Conservation (phyloP, 2,888 invertebrate genomes). For the Erebia aethiops region DNA sequence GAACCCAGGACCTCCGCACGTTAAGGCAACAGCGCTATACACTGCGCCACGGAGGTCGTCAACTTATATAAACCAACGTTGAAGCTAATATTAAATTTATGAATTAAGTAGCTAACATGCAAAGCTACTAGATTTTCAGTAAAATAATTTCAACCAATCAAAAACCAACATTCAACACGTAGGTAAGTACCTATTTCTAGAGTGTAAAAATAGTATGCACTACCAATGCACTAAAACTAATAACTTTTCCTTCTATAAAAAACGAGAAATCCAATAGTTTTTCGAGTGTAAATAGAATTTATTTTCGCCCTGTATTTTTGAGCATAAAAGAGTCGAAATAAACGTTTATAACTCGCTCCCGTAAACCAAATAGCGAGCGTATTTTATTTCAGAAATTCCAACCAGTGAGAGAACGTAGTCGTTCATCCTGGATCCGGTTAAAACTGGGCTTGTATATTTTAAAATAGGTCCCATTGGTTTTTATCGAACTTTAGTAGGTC, state of each 20-base stretch:
- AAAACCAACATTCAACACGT: not conserved
- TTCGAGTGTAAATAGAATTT: slow-evolving; percentile 14
- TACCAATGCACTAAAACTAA: not conserved
- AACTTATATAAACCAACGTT: too few species aligned
- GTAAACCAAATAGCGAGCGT: slow-evolving; percentile 11
- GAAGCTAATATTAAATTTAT: not conserved
- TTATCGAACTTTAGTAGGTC: not conserved
- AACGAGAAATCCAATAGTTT: slow-evolving; percentile 14
- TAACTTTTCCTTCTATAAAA: slow-evolving; percentile 1
- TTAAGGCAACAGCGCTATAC: too few species aligned
- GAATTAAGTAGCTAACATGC: not conserved
- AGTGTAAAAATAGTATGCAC: too few species aligned
- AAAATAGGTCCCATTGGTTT: not conserved
- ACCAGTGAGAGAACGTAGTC: not conserved
- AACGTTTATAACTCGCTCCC: slow-evolving; percentile 13
- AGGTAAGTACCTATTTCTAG: too few species aligned
- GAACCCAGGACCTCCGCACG: too few species aligned
- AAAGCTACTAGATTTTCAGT: not conserved
- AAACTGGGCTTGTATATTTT: not conserved
- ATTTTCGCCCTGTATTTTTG: slow-evolving; percentile 16
- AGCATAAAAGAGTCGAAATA: slow-evolving; percentile 13
- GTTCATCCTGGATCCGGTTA: slow-evolving; percentile 2
- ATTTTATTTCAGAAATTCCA: slow-evolving; percentile 16
- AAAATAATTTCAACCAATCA: too few species aligned
- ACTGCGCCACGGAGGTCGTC: too few species aligned